A percentile compares a stretch with the other conserved stretches of the same genome.
phyloP scores from a whole-genome alignment of 30 jellyfish, hydroid and myxozoan genomes.

The Chironex yamaguchii region DNA sequence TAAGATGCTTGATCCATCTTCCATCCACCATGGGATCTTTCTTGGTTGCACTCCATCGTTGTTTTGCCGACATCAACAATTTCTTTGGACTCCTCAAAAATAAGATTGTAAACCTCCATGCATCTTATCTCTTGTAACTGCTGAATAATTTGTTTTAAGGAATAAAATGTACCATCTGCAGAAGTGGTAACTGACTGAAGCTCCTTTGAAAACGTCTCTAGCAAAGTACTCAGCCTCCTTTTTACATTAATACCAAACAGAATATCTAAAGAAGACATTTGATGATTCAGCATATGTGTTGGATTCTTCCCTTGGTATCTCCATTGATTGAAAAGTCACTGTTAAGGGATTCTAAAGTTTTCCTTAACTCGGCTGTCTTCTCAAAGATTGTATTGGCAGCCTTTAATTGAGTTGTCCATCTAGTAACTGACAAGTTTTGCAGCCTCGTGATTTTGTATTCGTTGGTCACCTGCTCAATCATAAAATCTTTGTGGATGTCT shows the following conservation, averaged over 20 bases:
- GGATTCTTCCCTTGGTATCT: background rate
- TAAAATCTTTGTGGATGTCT: slow-evolving; percentile 21
- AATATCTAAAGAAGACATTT: too few relatives aligned
- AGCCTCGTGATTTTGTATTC: background rate
- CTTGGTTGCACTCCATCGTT: background rate
- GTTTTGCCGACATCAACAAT: background rate
- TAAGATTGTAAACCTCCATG: background rate
- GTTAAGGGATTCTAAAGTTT: slow-evolving; percentile 12
- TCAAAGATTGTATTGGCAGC: too few relatives aligned
- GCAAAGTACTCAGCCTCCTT: too few relatives aligned
- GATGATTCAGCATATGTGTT: too few relatives aligned
- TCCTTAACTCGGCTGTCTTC: slow-evolving; percentile 15
- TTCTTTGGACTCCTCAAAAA: background rate
- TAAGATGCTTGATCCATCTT: background rate
- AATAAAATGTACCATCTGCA: background rate
- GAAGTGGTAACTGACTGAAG: background rate
- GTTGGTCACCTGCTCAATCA: slow-evolving; percentile 8
- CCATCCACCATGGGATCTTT: background rate
- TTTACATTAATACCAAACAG: too few relatives aligned
- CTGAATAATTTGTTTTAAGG: too few relatives aligned
- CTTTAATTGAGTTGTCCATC: background rate
- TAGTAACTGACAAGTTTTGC: too few relatives aligned
- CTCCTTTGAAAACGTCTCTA: background rate
- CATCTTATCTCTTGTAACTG: background rate
- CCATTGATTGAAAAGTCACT: slow-evolving; percentile 7